Conservation (phyloP, 2,113 vertebrate genomes). For the Corythornis madagascariensis region DNA sequence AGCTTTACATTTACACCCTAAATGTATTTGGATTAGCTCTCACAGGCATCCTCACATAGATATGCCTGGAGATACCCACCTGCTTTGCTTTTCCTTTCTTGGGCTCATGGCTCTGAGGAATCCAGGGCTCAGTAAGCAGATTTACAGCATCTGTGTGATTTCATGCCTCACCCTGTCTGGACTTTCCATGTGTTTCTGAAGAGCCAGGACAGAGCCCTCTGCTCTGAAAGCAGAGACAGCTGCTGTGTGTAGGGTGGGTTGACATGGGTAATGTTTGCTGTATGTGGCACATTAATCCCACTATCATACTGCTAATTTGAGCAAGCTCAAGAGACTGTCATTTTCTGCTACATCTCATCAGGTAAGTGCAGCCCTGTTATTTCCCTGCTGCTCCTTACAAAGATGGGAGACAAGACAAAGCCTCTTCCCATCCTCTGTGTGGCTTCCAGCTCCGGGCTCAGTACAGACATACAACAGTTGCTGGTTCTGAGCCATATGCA, state of each 20-base stretch:
- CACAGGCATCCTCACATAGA: slow-evolving; percentile 9
- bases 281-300: neutral
- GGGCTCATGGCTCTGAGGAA: neutral
- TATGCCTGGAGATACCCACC: slow-evolving; percentile 10
- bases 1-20: slow-evolving; percentile 57
- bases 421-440: neutral
- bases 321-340: neutral
- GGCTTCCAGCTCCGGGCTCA: neutral
- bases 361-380: neutral
- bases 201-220: neutral
- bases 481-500: rapidly evolving
- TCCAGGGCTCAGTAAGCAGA: neutral
- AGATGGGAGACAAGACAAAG: neutral
- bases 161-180: neutral
- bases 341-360: neutral
- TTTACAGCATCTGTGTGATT: neutral
- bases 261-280: neutral
- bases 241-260: neutral
- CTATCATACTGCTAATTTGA: neutral
- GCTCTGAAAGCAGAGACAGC: neutral
- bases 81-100: neutral
- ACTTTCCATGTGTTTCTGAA: neutral
- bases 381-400: neutral
- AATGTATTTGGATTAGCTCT: slow-evolving; percentile 60
- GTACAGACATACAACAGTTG: neutral